Percentiles rank a stretch among this genome's conserved stretches.
These are phyloP conservation scores for Habropoda laboriosa DNA, from an alignment of 1,140 invertebrate species.

Conservation along the genomic window DNA sequence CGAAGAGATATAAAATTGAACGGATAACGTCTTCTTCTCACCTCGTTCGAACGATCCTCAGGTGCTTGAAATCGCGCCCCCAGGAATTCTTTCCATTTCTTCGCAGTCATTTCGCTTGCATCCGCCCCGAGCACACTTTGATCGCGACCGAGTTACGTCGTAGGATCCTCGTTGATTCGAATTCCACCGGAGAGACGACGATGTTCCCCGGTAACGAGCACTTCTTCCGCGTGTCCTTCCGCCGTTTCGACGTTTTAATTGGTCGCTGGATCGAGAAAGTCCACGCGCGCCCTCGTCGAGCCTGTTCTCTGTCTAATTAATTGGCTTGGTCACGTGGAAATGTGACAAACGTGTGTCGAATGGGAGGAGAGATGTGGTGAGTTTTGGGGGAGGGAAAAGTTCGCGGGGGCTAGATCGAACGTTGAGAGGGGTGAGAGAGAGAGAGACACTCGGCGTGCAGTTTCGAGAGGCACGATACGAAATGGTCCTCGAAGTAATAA, in stretches of 20 bases:
- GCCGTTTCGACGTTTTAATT: not conserved
- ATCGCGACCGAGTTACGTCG: not conserved
- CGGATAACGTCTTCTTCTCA: not conserved
- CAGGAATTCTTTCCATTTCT: not conserved
- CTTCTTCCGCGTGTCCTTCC: too few relatives aligned
- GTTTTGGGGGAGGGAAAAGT: not conserved
- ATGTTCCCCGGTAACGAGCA: not conserved
- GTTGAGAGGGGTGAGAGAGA: too few relatives aligned
- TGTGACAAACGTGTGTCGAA: not conserved
- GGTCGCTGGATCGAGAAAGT: not conserved
- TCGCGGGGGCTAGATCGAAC: too few relatives aligned
- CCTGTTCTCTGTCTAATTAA: not conserved
- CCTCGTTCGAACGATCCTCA: too few relatives aligned
- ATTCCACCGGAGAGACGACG: not conserved
- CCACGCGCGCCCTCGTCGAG: not conserved
- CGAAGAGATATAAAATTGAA: slow-evolving; percentile 38
- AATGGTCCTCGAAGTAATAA: slow-evolving; percentile 27
- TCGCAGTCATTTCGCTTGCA: not conserved
- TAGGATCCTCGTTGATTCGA: not conserved
- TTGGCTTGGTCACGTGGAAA: not conserved
- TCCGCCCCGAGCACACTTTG: not conserved
- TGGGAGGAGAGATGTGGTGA: too few relatives aligned
- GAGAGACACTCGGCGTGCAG: not conserved
- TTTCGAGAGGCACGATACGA: slow-evolving; percentile 25
- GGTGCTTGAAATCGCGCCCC: not conserved